These are phyloP conservation scores for Philereme vetulata DNA, from an alignment of 2,888 invertebrate species.

Conservation along the genomic window DNA sequence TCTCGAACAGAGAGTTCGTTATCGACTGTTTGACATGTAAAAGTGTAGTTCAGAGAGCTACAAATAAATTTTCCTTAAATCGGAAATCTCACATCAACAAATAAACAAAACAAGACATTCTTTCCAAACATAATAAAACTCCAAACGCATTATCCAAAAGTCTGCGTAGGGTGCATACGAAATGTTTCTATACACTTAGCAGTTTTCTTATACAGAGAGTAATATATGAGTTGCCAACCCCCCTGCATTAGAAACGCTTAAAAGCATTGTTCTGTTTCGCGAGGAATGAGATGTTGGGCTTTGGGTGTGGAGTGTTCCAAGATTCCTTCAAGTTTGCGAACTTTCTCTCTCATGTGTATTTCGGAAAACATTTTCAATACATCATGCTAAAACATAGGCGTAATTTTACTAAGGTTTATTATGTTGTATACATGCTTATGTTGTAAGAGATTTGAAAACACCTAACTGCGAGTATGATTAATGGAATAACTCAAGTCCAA, in stretches of 20 bases:
- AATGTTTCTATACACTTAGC: constrained; percentile 49
- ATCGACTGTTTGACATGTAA: too few species aligned
- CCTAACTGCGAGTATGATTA: not conserved
- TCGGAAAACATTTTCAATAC: constrained; percentile 37
- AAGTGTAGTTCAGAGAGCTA: too few species aligned
- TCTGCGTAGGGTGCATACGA: constrained; percentile 37
- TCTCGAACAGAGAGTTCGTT: too few species aligned
- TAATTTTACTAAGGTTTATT: constrained; percentile 16
- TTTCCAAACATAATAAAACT: constrained; percentile 19
- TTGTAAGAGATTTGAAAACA: not conserved
- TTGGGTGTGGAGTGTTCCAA: constrained; percentile 49
- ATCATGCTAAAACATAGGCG: constrained; percentile 29
- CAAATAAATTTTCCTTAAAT: not conserved
- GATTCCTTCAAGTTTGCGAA: constrained; percentile 54
- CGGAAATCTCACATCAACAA: not conserved
- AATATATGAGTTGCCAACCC: constrained; percentile 65
- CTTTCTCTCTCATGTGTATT: constrained; percentile 48
- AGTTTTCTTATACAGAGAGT: constrained; percentile 50
- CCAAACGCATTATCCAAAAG: constrained; percentile 26
- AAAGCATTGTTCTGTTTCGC: constrained; percentile 80
- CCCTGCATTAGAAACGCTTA: constrained; percentile 70
- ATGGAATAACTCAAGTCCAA: not conserved
- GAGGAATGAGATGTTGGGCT: constrained; percentile 56
- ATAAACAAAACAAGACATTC: constrained; percentile 17
- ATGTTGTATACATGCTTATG: not conserved